These are phyloP conservation scores for Pseudomugil gertrudae DNA, from an alignment of 2,797 vertebrate species.

Conservation along the genomic window DNA sequence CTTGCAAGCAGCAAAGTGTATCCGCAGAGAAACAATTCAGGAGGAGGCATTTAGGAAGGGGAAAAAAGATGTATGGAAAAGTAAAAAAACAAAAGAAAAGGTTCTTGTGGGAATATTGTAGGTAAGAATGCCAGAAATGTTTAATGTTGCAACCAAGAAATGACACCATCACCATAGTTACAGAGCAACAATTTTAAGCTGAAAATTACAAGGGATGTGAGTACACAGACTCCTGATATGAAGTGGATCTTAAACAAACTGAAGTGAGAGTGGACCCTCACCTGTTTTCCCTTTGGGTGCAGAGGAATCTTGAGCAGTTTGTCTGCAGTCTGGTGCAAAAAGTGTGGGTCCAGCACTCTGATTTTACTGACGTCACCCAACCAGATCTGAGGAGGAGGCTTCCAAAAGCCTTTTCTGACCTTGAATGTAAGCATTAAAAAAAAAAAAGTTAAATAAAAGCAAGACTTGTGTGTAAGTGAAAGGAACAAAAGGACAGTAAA, in stretches of 20 bases:
- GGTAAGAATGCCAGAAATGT: slow-evolving; percentile 9
- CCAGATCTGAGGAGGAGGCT: slow-evolving; percentile 91
- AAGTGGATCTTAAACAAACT: background rate
- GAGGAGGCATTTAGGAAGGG: too few relatives aligned
- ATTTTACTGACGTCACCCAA: slow-evolving; percentile 83
- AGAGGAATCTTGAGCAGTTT: slow-evolving; percentile 86
- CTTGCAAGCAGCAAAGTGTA: too few relatives aligned
- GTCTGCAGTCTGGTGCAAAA: slow-evolving; percentile 88
- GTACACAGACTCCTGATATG: background rate
- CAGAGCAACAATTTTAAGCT: background rate
- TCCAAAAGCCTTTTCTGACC: slow-evolving; percentile 94
- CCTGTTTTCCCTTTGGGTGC: slow-evolving; percentile 83
- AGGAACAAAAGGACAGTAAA: slow-evolving; percentile 3
- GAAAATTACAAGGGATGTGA: background rate
- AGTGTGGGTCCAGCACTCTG: slow-evolving; percentile 91
- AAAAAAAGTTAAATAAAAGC: slow-evolving; percentile 12
- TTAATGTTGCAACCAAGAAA: background rate
- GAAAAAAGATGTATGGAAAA: slow-evolving; percentile 6
- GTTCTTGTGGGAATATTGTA: slow-evolving; percentile 28
- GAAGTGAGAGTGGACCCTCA: slow-evolving; percentile 53
- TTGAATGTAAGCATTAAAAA: slow-evolving; percentile 37
- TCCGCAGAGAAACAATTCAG: too few relatives aligned
- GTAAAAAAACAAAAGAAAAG: slow-evolving; percentile 24
- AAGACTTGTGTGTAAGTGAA: slow-evolving; percentile 2
- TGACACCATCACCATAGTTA: background rate